Evolutionary conservation across 2,888 invertebrate species (phyloP).

Genomic region (Panorpa germanica): DNA sequence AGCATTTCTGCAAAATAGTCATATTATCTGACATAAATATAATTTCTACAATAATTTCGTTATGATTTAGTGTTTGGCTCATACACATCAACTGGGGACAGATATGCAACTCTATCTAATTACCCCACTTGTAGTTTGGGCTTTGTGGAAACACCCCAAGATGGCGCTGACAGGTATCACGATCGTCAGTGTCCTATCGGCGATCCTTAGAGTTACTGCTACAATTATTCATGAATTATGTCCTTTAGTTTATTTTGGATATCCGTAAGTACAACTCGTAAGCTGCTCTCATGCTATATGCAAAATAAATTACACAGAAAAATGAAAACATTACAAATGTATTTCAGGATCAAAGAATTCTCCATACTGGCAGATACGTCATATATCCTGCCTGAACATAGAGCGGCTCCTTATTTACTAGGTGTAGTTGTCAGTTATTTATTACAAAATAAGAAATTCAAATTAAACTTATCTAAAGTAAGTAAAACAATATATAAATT

Average conservation of each 20-base stretch:
- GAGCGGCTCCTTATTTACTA: conserved; percentile 33
- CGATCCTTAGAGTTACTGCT: conserved; percentile 26
- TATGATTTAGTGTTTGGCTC: conserved; percentile 30
- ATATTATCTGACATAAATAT: not conserved
- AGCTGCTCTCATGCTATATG: too few species aligned
- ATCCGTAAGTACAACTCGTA: conserved; percentile 37
- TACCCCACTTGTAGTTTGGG: conserved; percentile 27
- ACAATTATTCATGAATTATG: conserved; percentile 29
- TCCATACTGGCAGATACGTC: conserved; percentile 29
- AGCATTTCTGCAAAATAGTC: conserved; percentile 11
- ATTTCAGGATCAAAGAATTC: conserved; percentile 27
- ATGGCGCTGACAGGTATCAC: conserved; percentile 24
- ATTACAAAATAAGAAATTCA: conserved; percentile 25
- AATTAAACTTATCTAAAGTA: conserved; percentile 24
- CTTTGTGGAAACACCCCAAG: conserved; percentile 25
- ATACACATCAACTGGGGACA: conserved; percentile 36
- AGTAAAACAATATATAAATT: too few species aligned
- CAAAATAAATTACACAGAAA: not conserved
- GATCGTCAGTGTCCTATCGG: conserved; percentile 24
- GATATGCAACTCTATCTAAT: conserved; percentile 35
- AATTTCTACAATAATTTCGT: not conserved
- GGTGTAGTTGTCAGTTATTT: conserved; percentile 33
- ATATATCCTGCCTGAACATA: conserved; percentile 33
- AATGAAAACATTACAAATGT: not conserved
- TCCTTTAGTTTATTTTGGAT: conserved; percentile 33